Evolutionary conservation across 2,888 invertebrate genomes (phyloP).

Genomic region (Piscicola geometra): DNA sequence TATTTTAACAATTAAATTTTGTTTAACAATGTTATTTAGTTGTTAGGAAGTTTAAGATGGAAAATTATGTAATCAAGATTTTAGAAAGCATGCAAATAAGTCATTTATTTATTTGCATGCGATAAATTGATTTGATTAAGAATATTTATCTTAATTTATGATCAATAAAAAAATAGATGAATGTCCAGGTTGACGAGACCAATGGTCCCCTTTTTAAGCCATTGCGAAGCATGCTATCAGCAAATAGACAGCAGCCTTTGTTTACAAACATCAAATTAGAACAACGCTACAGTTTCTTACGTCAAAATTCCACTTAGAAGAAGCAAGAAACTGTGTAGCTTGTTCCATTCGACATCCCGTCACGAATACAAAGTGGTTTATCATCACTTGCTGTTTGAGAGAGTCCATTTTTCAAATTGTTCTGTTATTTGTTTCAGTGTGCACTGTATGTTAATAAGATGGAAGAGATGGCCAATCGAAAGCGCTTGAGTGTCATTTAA

Average conservation of each 20-base stretch:
- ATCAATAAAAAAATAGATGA: too few species aligned
- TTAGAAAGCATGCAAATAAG: too few species aligned
- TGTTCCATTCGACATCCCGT: slow-evolving; percentile 88
- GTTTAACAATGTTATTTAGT: too few species aligned
- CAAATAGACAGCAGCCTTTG: slow-evolving; percentile 32
- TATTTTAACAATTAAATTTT: too few species aligned
- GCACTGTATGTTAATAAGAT: slow-evolving; percentile 6
- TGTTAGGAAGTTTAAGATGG: too few species aligned
- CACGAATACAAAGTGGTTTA: slow-evolving; percentile 87
- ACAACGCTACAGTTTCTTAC: slow-evolving; percentile 59
- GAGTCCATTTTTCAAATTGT: slow-evolving; percentile 67
- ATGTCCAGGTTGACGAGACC: too few species aligned
- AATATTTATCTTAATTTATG: too few species aligned
- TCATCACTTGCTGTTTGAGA: slow-evolving; percentile 88
- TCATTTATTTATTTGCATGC: too few species aligned
- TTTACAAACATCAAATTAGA: slow-evolving; percentile 30
- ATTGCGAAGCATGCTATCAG: background rate
- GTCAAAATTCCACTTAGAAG: slow-evolving; percentile 93
- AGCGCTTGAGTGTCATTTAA: too few species aligned
- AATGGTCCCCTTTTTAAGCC: background rate
- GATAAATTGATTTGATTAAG: too few species aligned
- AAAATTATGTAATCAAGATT: too few species aligned
- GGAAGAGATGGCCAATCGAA: background rate
- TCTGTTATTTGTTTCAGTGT: background rate
- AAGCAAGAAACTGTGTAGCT: slow-evolving; percentile 83